Evolutionary conservation across 2,113 vertebrate genomes (phyloP).

Genomic region (Lagopus muta): DNA sequence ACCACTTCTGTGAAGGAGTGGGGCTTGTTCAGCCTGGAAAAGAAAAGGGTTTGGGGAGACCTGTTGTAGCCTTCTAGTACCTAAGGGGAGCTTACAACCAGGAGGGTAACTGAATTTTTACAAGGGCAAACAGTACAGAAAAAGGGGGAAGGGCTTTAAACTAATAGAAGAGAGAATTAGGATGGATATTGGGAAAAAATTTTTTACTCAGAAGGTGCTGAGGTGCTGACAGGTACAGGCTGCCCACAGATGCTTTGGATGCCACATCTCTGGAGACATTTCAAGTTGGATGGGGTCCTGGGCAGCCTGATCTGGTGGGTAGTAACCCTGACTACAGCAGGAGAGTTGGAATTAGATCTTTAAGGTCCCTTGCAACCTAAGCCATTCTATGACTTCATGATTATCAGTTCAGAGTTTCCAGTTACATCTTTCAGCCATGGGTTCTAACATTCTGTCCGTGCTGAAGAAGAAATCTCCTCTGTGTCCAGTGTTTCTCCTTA

Average conservation of each 20-base stretch:
- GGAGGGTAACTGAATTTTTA: background rate
- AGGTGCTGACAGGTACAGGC: background rate
- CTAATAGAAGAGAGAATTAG: background rate
- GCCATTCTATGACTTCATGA: background rate
- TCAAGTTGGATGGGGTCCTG: background rate
- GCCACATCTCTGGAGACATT: background rate
- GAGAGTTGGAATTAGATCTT: background rate
- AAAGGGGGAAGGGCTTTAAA: background rate
- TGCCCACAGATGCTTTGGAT: background rate
- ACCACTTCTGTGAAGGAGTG: background rate
- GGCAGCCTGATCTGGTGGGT: background rate
- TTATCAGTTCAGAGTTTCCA: background rate
- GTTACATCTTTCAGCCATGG: background rate
- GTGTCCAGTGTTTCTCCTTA: background rate
- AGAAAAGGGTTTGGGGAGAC: too few relatives aligned
- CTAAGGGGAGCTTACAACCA: background rate
- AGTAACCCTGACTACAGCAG: background rate
- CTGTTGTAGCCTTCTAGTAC: background rate
- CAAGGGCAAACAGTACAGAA: background rate
- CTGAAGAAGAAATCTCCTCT: background rate
- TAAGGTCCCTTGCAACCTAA: background rate
- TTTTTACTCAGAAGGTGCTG: background rate
- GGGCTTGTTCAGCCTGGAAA: background rate
- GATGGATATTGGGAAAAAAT: background rate
- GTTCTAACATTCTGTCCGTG: background rate